Base-by-base conservation (phyloP, 2,797 vertebrate genomes). In the Iguana delicatissima region DNA sequence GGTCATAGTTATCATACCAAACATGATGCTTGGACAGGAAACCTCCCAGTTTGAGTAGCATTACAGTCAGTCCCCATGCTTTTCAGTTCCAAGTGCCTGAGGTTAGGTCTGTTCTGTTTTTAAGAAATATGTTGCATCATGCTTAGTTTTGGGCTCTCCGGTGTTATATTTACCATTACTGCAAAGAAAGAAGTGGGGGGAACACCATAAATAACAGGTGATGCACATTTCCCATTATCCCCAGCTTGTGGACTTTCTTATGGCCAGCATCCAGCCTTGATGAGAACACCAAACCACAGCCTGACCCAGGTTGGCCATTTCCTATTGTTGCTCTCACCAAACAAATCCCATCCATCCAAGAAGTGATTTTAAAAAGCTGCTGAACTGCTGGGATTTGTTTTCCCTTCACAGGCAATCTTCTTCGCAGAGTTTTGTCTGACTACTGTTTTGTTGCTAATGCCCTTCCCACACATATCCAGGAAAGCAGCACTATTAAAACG, bases 401-500 rank as follows among this genome's bases (percentile, higher is more conserved):
- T n/a, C 72, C 62, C 83, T 92, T 94, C 50, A 18, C 76, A 89
- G 93, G 32, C 59, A 26, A 89, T 94, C 93, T 95, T 92, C 92
- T 94, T 95, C 90, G 80, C 0, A 0, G 18, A 82, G 88, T 87
- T 94, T 85, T 16, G 83, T 88, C 89, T 80, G 91, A 89, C 82
- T 80, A 91, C 93, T 80, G 89, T 88, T 24, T 20, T 52, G 80
- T 87, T 90, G 42, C 87, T 86, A 64, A 86, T 85, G 91, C 90
- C 92, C 91, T 91, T 88, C 89, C 92, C 89, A 93, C 80, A 95
- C 89, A 85, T 2, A 69, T 38, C 91, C 86, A 95, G 91, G 93
- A 89, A 88, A 93, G 89, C 92, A 93, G 94, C 94, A 95, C 91
- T 93, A 91, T 87, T 87, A 90, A 88, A 52, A 81, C 88, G 89